Evolutionary conservation across 2,797 vertebrate species (phyloP).

Genomic region (Pterois miles): DNA sequence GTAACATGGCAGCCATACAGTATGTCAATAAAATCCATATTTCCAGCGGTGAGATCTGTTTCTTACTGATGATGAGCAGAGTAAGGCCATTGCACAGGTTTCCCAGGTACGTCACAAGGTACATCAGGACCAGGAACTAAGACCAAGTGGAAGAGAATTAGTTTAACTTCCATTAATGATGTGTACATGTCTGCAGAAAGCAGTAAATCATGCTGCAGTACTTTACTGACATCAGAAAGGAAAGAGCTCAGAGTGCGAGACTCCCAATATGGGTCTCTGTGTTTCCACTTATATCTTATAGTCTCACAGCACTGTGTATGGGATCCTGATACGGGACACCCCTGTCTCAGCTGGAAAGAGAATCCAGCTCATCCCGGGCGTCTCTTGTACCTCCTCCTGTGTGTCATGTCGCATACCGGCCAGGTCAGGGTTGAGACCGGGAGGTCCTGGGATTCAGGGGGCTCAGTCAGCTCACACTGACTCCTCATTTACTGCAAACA

Average conservation of each 20-base stretch:
- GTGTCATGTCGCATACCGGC: conserved; percentile 80
- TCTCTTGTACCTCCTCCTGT: conserved; percentile 38
- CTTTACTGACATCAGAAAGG: neutral
- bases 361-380: conserved; percentile 39
- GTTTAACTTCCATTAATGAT: neutral
- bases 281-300: conserved; percentile 56
- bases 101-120: conserved; percentile 92
- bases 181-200: neutral
- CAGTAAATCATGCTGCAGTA: neutral
- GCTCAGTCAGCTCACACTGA: conserved; percentile 39
- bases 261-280: conserved; percentile 26
- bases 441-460: conserved; percentile 40
- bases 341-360: conserved; percentile 54
- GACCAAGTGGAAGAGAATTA: conserved; percentile 26
- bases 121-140: conserved; percentile 90
- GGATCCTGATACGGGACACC: conserved; percentile 74
- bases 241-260: neutral
- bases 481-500: conserved; percentile 43
- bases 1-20: neutral
- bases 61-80: conserved; percentile 89
- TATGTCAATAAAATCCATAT: neutral
- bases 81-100: conserved; percentile 91
- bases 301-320: conserved; percentile 18
- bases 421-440: conserved; percentile 78
- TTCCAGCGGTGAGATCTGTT: neutral